Evolutionary conservation across 2,797 vertebrate species (phyloP).

Genomic region (Peromyscus aztecus): DNA sequence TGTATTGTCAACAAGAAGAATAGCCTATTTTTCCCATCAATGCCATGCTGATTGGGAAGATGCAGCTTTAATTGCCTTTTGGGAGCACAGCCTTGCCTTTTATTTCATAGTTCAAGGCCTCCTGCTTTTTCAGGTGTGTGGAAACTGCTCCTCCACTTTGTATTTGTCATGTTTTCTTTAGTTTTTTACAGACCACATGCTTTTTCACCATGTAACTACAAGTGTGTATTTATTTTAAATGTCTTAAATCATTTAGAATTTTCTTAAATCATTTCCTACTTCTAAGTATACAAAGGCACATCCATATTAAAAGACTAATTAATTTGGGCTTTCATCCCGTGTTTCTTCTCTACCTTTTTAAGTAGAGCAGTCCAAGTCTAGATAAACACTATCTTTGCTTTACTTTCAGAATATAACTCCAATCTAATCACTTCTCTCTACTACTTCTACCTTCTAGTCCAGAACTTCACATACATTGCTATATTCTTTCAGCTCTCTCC

Average conservation of each 20-base stretch:
- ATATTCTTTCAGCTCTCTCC: background rate
- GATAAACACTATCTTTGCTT: background rate
- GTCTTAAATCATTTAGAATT: constrained; percentile 32
- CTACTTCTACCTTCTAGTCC: background rate
- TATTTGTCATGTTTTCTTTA: constrained; percentile 59
- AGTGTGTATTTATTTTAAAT: constrained; percentile 54
- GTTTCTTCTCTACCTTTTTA: constrained; percentile 10
- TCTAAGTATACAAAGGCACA: constrained; percentile 56
- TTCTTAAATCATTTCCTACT: constrained; percentile 56
- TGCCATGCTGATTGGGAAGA: background rate
- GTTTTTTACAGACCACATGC: constrained; percentile 58
- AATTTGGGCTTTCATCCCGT: constrained; percentile 62
- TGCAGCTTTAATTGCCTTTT: constrained; percentile 12
- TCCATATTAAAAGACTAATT: constrained; percentile 56
- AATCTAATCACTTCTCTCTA: background rate
- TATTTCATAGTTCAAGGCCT: background rate
- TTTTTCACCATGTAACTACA: constrained; percentile 52
- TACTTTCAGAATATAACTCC: background rate
- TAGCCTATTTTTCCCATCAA: background rate
- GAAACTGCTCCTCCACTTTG: constrained; percentile 32
- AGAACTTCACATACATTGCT: background rate
- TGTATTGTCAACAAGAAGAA: background rate
- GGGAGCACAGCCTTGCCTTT: background rate
- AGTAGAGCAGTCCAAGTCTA: background rate
- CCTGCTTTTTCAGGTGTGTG: background rate